Conservation (phyloP, 1,140 invertebrate genomes). For the Orussus abietinus region DNA sequence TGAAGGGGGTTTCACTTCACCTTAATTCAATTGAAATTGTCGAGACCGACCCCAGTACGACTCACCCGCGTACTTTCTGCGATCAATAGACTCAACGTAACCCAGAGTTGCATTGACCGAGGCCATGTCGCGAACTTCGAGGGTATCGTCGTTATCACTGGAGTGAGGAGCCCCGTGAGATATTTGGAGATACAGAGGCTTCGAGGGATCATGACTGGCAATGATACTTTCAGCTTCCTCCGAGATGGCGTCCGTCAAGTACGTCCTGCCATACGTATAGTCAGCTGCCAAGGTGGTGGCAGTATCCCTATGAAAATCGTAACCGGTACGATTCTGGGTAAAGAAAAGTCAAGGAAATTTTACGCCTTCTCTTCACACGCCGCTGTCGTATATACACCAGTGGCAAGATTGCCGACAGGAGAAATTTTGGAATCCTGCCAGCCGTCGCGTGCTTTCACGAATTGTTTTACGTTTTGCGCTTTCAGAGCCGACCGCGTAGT, state of each 20-base stretch:
- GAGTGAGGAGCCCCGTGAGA: constrained; percentile 59
- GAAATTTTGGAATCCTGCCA: no score
- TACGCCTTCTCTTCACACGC: no score
- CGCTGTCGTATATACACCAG: no score
- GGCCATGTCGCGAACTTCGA: constrained; percentile 55
- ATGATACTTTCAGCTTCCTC: constrained; percentile 57
- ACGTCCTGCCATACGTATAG: constrained; percentile 50
- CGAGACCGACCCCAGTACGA: no score
- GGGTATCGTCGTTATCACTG: constrained; percentile 40
- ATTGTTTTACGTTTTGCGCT: no score
- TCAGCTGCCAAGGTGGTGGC: constrained; percentile 29
- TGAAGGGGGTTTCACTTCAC: no score
- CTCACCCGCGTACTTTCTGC: constrained; percentile 58
- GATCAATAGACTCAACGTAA: constrained; percentile 55
- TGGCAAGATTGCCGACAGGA: no score
- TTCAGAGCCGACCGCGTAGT: no score
- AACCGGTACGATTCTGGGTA: constrained; percentile 43
- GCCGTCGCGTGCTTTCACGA: no score
- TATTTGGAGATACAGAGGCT: constrained; percentile 61
- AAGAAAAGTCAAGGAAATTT: no score
- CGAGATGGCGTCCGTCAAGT: constrained; percentile 60
- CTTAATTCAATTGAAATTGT: no score
- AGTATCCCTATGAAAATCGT: constrained; percentile 53
- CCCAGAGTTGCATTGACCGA: constrained; percentile 56
- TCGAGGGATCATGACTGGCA: constrained; percentile 45